Conservation (phyloP, 64 coral and sea anemone genomes). For the Montipora sp. region DNA sequence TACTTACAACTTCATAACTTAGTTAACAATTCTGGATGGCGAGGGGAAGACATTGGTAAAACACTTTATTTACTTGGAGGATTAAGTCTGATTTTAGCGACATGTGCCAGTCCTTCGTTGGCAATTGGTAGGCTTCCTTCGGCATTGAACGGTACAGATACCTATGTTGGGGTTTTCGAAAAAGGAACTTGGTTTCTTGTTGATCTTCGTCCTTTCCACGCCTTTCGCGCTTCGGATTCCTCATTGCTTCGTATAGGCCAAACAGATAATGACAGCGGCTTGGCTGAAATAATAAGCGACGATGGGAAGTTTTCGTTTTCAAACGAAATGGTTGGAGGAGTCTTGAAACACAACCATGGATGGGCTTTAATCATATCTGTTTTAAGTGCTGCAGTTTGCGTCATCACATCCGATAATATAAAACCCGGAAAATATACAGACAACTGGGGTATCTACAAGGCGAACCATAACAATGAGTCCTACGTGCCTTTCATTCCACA, state of each 20-base stretch:
- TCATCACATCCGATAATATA: conserved; percentile 13
- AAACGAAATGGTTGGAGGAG: conserved; percentile 11
- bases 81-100: conserved; percentile 63
- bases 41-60: conserved; percentile 76
- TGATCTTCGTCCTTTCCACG: conserved; percentile 72
- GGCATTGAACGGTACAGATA: neutral
- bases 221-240: conserved; percentile 6
- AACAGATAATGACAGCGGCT: neutral
- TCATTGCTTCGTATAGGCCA: conserved; percentile 31
- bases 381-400: neutral
- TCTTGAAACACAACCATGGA: conserved; percentile 22
- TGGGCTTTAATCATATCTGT: conserved; percentile 49
- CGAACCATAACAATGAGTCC: neutral
- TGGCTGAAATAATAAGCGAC: conserved; percentile 25
- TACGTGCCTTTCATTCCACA: conserved; percentile 30
- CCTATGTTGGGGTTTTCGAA: conserved; percentile 5
- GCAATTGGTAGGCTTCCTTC: conserved; percentile 35
- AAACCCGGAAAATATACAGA: conserved; percentile 39
- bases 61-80: conserved; percentile 77
- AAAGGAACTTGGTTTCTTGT: conserved; percentile 66
- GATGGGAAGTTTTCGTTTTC: conserved; percentile 26
- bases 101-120: conserved; percentile 48
- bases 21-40: conserved; percentile 58
- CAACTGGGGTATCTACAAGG: conserved; percentile 53
- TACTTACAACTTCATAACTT: conserved; percentile 46